Conservation (phyloP, 1,140 invertebrate genomes). For the Lepidurus arcticus region DNA sequence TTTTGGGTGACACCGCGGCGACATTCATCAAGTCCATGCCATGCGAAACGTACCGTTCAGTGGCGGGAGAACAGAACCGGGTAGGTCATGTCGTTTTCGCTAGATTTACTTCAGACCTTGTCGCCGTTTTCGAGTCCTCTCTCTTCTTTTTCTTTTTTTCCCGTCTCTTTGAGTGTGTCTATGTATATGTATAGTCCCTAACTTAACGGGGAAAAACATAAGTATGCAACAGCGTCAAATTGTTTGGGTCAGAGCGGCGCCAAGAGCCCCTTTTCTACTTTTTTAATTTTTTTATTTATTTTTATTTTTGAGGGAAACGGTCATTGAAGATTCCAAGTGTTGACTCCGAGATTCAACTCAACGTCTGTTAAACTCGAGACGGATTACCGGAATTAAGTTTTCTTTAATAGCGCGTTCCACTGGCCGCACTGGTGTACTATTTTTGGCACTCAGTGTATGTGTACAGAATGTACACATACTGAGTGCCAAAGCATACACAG, state of each 20-base stretch:
- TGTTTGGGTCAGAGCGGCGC: conserved; percentile 2
- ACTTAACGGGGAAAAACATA: background rate
- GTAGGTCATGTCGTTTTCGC: conserved; percentile 17
- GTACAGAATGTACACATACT: too few species aligned
- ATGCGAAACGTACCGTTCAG: background rate
- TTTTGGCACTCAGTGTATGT: too few species aligned
- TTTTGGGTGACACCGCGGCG: background rate
- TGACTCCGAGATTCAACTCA: too few species aligned
- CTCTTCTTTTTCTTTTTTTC: background rate
- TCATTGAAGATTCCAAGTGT: background rate
- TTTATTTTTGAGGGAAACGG: too few species aligned
- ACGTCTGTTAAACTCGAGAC: too few species aligned
- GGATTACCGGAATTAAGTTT: too few species aligned
- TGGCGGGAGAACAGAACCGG: background rate
- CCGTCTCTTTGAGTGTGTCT: background rate
- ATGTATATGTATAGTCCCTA: background rate
- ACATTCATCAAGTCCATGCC: conserved; percentile 1
- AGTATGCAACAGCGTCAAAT: conserved; percentile 9
- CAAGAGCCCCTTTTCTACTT: background rate
- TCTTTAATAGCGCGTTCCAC: too few species aligned
- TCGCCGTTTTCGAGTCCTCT: background rate
- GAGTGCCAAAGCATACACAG: too few species aligned
- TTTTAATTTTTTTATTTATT: background rate
- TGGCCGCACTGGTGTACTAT: too few species aligned
- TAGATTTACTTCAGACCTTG: conserved; percentile 7